A percentile compares a stretch with the other conserved stretches of the same genome.
phyloP scores from a whole-genome alignment of 2,113 vertebrate species.

The Benthochromis sp. region DNA sequence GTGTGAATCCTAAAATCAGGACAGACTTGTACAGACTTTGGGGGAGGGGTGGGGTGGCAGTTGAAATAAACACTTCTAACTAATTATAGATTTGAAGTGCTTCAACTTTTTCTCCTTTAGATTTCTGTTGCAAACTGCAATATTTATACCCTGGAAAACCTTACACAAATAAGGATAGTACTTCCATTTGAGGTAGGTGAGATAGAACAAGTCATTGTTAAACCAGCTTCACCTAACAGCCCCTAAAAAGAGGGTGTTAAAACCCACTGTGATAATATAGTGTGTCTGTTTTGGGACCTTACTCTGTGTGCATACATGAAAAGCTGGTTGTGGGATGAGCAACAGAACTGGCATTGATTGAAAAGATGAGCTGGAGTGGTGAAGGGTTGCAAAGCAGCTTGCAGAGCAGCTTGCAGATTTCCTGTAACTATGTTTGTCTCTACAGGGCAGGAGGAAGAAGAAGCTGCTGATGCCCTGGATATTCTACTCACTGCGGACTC shows the following conservation, averaged over 20 bases:
- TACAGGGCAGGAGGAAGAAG: conserved; percentile 32
- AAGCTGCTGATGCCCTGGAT: background rate
- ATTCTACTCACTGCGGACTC: conserved; percentile 44
- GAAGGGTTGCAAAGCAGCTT: background rate
- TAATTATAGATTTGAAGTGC: background rate
- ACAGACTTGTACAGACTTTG: background rate
- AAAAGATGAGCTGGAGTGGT: background rate
- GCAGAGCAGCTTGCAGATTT: background rate
- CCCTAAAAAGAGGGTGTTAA: background rate
- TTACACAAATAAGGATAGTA: background rate
- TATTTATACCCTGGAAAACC: background rate
- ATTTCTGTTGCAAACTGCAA: background rate
- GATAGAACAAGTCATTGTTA: background rate
- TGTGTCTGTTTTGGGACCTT: background rate
- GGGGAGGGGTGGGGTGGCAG: background rate
- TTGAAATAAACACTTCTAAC: background rate
- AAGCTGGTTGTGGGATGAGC: background rate
- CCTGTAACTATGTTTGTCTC: background rate
- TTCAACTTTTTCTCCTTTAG: background rate
- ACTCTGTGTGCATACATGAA: background rate
- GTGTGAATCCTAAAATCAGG: background rate
- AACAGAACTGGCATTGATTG: background rate
- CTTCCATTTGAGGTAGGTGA: background rate
- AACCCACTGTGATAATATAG: background rate
- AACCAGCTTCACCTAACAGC: background rate